Percentiles rank a stretch among this genome's conserved stretches.
Evolutionary conservation across 2,888 invertebrate genomes (phyloP).

Genomic region (Drosophila robusta): DNA sequence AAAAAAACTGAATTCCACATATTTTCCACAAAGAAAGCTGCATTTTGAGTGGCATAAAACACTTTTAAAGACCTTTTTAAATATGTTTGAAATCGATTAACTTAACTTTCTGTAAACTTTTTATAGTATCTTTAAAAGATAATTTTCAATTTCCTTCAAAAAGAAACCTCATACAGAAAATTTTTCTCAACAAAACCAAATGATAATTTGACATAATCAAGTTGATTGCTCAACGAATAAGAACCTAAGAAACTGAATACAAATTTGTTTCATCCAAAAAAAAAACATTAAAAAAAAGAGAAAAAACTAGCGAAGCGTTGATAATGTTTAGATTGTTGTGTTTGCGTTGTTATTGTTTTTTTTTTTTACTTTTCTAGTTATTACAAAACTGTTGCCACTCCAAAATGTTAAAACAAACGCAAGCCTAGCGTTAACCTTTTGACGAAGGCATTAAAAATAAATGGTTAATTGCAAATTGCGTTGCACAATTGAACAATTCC

Average conservation of each 20-base stretch:
- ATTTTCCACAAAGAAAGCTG: too few species aligned
- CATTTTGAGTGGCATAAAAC: too few species aligned
- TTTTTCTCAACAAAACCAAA: slow-evolving; percentile 6
- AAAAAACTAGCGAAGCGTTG: slow-evolving; percentile 54
- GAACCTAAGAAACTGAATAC: slow-evolving; percentile 25
- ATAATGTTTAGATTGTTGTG: slow-evolving; percentile 50
- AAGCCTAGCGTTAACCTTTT: slow-evolving; percentile 43
- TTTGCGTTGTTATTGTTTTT: slow-evolving; percentile 4
- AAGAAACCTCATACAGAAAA: neutral
- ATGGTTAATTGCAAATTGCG: slow-evolving; percentile 52
- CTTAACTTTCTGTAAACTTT: too few species aligned
- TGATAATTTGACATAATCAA: slow-evolving; percentile 63
- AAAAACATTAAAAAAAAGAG: neutral
- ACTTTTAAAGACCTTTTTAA: too few species aligned
- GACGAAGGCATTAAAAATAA: slow-evolving; percentile 37
- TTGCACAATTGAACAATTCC: slow-evolving; percentile 61
- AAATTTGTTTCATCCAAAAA: neutral
- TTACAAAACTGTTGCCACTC: slow-evolving; percentile 44
- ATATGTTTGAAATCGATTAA: too few species aligned
- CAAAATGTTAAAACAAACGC: slow-evolving; percentile 19
- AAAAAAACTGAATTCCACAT: too few species aligned
- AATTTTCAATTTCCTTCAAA: neutral
- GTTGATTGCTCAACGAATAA: slow-evolving; percentile 37
- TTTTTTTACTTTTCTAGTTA: slow-evolving; percentile 8
- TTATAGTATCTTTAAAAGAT: neutral